Evolutionary conservation across 2,113 vertebrate genomes (phyloP), one percentile per base, ranked within the genome.

Genomic region (Patagioenas fasciata): DNA sequence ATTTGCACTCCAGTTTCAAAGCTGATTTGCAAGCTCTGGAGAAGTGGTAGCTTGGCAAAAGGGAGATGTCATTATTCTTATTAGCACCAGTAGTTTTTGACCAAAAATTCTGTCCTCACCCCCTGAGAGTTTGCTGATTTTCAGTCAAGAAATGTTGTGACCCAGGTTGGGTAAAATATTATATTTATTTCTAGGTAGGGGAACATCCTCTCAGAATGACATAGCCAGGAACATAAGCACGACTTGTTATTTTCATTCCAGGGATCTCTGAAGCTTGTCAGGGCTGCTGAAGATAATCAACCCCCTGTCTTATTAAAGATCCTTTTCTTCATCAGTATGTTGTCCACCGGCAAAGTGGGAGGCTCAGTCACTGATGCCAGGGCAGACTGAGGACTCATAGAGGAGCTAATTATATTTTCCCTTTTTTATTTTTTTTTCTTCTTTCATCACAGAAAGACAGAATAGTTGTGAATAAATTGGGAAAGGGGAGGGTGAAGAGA

Each of bases 361-460:
- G 91, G 77, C 81, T 96, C 64, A 78, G 78, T 88, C 96, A 85
- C 31, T 92, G 73, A 53, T 92, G 95, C 73, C 92, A 93, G 91
- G 92, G 48, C 58, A 95, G 89, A 89, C 85, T 75, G 82, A 92
- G 48, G 61, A 44, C 74, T 94, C 44, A 54, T 51, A 83, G 53
- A 75, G 60, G 85, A 95, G 78, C 83, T 91, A 96, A 97, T 96
- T 97, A 94, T 85, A 75, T 97, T 96, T 96, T 91, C 8, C 40
- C 38, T 64, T 69, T 34, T 58, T 60, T 56, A 47, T 61, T 50
- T 80, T 38, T n/a, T 4, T 12, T 54, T 73, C 3, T 80, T 62
- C 80, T 95, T 96, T 93, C 40, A 61, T 85, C 91, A 70, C 65
- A 91, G 73, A 86, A 96, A 96, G 70, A 79, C 65, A 93, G 65